phyloP scores from a whole-genome alignment of 2,888 invertebrate species.

The Malthinus seriepunctatus region DNA sequence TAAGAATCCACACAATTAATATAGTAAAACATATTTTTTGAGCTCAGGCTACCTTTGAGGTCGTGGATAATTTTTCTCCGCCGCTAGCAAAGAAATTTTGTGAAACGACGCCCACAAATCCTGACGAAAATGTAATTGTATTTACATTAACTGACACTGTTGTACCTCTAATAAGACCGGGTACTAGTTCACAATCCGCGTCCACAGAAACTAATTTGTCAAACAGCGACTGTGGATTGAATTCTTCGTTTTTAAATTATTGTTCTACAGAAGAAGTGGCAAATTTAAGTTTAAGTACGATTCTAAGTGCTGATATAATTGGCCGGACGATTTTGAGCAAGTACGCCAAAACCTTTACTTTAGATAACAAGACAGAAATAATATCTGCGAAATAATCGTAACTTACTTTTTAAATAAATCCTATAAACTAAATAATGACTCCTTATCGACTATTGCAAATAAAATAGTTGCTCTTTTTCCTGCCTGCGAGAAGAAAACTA shows the following conservation, averaged over 20 bases:
- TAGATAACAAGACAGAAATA: not conserved
- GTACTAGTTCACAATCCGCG: no score
- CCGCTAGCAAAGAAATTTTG: not conserved
- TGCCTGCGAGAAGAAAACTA: not conserved
- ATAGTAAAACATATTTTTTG: not conserved
- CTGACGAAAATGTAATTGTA: not conserved
- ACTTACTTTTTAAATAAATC: not conserved
- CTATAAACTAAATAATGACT: not conserved
- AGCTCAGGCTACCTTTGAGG: not conserved
- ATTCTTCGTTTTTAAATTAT: no score
- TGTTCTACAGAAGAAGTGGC: not conserved
- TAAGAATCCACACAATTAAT: no score
- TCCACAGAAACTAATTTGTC: no score
- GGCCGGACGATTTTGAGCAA: not conserved
- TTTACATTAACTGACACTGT: not conserved
- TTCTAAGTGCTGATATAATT: not conserved
- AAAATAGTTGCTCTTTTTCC: not conserved
- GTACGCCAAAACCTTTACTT: not conserved
- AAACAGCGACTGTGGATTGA: no score
- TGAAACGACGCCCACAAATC: not conserved
- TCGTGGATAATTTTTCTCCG: not conserved
- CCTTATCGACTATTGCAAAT: not conserved
- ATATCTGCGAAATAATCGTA: not conserved
- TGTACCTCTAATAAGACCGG: not conserved
- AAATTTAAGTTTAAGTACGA: not conserved